Percentiles rank a stretch among this genome's conserved stretches.
Conservation (phyloP, 2,888 invertebrate species). For the Geotrupes spiniger region DNA sequence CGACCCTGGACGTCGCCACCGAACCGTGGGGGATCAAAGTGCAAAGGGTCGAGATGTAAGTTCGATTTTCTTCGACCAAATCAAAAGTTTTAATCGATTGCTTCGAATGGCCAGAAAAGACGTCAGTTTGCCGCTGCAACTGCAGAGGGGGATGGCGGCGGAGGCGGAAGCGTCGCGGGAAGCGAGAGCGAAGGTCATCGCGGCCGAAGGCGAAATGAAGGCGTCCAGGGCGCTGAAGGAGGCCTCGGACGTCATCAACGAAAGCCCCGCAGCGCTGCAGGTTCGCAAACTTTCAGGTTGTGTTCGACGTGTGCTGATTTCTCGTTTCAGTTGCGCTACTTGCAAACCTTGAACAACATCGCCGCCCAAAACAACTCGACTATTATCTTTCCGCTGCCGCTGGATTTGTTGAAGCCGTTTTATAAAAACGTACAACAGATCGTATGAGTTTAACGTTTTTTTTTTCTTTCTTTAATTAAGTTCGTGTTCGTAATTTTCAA, state of each 20-base stretch:
- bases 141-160: conserved; percentile 80
- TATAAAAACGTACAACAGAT: too few relatives aligned
- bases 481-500: too few relatives aligned
- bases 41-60: conserved; percentile 7
- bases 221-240: conserved; percentile 82
- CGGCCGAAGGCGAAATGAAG: conserved; percentile 83
- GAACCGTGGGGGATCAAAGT: conserved; percentile 4
- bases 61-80: too few relatives aligned
- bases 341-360: conserved; percentile 88
- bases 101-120: conserved; percentile 67
- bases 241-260: conserved; percentile 81
- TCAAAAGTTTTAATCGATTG: too few relatives aligned
- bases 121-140: conserved; percentile 71
- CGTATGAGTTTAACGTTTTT: too few relatives aligned
- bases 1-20: conserved; percentile 1
- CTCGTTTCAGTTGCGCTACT: conserved; percentile 74
- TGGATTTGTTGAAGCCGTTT: conserved; percentile 59
- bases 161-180: conserved; percentile 79
- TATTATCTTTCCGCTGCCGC: conserved; percentile 89
- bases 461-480: too few relatives aligned
- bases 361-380: conserved; percentile 94
- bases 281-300: too few relatives aligned
- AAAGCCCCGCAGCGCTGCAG: conserved; percentile 79
- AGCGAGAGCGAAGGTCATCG: conserved; percentile 76
- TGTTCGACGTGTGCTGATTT: too few relatives aligned